Evolutionary conservation across 2,113 vertebrate species (phyloP).

Genomic region (Lasiurus borealis): DNA sequence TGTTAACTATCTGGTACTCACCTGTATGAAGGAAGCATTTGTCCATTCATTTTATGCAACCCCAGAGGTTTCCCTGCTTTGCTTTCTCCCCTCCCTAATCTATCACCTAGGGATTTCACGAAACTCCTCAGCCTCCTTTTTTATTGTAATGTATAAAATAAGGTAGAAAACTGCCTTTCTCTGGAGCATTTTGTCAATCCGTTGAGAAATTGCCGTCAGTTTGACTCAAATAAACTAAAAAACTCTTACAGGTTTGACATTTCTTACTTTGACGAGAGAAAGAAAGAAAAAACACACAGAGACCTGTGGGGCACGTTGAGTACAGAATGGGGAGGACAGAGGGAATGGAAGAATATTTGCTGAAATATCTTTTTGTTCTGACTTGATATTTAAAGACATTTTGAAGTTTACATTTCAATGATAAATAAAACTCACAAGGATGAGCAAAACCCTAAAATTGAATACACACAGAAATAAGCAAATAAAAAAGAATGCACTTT

Average conservation of each 20-base stretch:
- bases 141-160: neutral
- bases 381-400: neutral
- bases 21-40: neutral
- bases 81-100: neutral
- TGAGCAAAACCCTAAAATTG: neutral
- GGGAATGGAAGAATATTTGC: neutral
- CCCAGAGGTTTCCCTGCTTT: neutral
- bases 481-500: neutral
- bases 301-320: neutral
- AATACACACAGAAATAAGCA: conserved; percentile 12
- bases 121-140: neutral
- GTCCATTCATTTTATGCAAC: neutral
- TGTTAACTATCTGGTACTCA: neutral
- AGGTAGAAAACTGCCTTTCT: neutral
- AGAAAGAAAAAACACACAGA: neutral
- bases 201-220: neutral
- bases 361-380: conserved; percentile 17
- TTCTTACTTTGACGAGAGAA: neutral
- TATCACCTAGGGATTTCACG: neutral
- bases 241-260: neutral
- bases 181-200: neutral
- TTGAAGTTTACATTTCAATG: conserved; percentile 36
- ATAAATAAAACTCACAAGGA: conserved; percentile 20
- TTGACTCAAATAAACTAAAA: neutral
- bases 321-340: neutral